Conservation (phyloP, 1,140 invertebrate genomes). For the Hypothenemus hampei region DNA sequence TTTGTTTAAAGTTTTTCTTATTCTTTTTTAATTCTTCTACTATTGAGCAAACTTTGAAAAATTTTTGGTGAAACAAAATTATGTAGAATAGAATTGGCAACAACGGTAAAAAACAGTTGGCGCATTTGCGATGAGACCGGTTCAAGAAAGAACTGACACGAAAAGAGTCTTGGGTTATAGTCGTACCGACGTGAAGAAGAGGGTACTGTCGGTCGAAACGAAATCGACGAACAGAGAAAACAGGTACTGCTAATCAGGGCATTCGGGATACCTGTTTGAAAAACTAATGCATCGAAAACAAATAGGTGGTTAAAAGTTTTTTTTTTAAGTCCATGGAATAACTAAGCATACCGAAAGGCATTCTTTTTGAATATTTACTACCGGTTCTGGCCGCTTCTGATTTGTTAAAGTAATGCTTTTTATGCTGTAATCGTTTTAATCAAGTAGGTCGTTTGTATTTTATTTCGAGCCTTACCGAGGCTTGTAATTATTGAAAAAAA, state of each 20-base stretch:
- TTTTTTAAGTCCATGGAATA: constrained; percentile 16
- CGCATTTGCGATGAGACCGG: constrained; percentile 14
- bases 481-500: constrained; percentile 4
- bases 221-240: constrained; percentile 21
- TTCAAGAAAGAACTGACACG: constrained; percentile 22
- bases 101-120: constrained; percentile 16
- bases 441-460: constrained; percentile 24
- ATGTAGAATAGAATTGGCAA: too few relatives aligned
- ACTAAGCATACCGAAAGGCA: constrained; percentile 19
- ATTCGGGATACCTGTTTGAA: constrained; percentile 24
- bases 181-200: constrained; percentile 12
- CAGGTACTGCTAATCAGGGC: constrained; percentile 26
- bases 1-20: too few relatives aligned
- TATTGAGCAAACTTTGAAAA: too few relatives aligned
- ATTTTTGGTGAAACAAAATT: too few relatives aligned
- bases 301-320: constrained; percentile 23
- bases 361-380: constrained; percentile 21
- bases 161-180: constrained; percentile 17
- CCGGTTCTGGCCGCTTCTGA: constrained; percentile 8
- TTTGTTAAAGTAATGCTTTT: constrained; percentile 20
- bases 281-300: constrained; percentile 26
- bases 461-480: constrained; percentile 11
- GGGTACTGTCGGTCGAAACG: constrained; percentile 13
- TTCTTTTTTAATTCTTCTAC: too few relatives aligned
- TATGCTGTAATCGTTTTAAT: constrained; percentile 21